Conservation (phyloP, 1,140 invertebrate species). For the Diplogasteroides magnus region DNA sequence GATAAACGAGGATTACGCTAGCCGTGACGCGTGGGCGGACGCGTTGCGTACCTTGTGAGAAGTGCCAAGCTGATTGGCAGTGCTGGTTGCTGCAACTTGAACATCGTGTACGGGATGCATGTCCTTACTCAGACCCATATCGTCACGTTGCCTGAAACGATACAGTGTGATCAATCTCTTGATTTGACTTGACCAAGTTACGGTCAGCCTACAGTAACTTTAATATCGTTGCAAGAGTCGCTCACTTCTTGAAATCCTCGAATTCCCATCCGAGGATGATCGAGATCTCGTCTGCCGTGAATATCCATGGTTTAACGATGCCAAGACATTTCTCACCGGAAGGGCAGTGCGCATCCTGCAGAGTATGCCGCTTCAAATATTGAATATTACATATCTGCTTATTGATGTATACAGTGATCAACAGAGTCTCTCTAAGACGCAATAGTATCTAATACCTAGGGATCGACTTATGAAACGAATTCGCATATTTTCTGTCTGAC, state of each 20-base stretch:
- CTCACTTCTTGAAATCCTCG: slow-evolving; percentile 80
- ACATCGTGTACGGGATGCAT: slow-evolving; percentile 79
- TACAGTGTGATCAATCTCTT: not conserved
- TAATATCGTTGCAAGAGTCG: slow-evolving; percentile 76
- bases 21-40: not conserved
- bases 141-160: slow-evolving; percentile 49
- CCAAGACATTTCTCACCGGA: slow-evolving; percentile 69
- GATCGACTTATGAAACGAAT: no score
- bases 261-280: slow-evolving; percentile 89
- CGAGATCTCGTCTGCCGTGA: slow-evolving; percentile 98
- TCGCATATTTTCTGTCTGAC: no score
- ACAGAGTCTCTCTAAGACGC: slow-evolving; percentile 5
- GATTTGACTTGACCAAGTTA: not conserved
- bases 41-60: not conserved
- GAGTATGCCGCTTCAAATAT: not conserved
- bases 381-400: not conserved
- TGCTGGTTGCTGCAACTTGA: slow-evolving; percentile 65
- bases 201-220: slow-evolving; percentile 66
- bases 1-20: slow-evolving; percentile 3
- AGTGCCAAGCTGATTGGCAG: not conserved
- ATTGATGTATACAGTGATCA: slow-evolving; percentile 3
- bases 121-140: slow-evolving; percentile 76
- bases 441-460: no score
- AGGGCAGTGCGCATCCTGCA: slow-evolving; percentile 59
- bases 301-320: slow-evolving; percentile 95